Evolutionary conservation across 2,113 vertebrate species (phyloP).

Genomic region (Marmota flaviventris): DNA sequence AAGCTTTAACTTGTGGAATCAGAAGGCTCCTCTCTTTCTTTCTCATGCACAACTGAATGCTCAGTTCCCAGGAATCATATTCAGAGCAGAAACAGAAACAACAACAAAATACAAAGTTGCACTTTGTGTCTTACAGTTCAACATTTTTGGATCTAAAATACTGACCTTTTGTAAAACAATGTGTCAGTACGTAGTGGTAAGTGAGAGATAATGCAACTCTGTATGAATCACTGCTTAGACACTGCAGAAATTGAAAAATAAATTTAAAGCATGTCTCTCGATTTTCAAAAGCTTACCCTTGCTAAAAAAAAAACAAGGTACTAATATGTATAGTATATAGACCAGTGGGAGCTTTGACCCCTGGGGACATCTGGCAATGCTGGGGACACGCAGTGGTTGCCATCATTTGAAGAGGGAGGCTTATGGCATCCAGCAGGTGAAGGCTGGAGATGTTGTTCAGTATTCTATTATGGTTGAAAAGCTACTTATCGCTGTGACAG

Average conservation of each 20-base stretch:
- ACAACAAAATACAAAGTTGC: neutral
- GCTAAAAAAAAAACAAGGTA: neutral
- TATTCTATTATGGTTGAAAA: neutral
- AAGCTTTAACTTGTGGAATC: constrained; percentile 10
- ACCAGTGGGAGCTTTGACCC: neutral
- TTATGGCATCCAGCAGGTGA: neutral
- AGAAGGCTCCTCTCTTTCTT: neutral
- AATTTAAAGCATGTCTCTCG: neutral
- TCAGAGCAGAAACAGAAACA: neutral
- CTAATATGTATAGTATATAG: neutral
- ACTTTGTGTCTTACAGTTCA: neutral
- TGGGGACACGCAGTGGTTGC: neutral
- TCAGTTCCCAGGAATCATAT: neutral
- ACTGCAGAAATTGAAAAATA: neutral
- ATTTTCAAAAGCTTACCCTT: neutral
- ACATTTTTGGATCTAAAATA: neutral
- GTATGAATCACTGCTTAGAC: neutral
- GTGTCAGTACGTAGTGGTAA: neutral
- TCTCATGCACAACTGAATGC: neutral
- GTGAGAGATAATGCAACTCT: neutral
- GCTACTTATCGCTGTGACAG: too few species aligned
- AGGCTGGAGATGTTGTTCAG: neutral
- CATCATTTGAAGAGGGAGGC: neutral
- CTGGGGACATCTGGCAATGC: neutral
- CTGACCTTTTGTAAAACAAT: neutral